Percentiles rank a stretch among this genome's conserved stretches.
Evolutionary conservation across 1,140 invertebrate species (phyloP).

Genomic region (Sarcophaga peregrina): DNA sequence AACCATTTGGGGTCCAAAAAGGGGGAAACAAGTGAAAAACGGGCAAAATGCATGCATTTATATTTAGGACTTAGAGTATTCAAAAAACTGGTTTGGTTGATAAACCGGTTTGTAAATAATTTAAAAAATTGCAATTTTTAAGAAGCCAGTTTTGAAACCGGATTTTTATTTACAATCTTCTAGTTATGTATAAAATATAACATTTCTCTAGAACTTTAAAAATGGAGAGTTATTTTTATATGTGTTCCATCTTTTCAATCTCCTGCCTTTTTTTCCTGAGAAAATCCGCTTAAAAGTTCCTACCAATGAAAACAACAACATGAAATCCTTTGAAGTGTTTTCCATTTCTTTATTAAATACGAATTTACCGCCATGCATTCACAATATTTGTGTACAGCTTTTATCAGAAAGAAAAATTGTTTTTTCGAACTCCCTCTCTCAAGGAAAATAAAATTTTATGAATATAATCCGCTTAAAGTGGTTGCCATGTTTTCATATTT

Average conservation of each 20-base stretch:
- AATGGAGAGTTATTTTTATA: background rate
- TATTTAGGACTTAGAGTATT: too few relatives aligned
- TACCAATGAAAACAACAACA: slow-evolving; percentile 2
- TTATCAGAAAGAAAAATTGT: background rate
- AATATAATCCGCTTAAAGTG: slow-evolving; percentile 47
- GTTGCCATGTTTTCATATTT: slow-evolving; percentile 32
- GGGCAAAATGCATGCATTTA: too few relatives aligned
- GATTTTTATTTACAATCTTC: too few relatives aligned
- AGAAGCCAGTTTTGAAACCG: too few relatives aligned
- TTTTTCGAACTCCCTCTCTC: background rate
- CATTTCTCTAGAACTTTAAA: too few relatives aligned
- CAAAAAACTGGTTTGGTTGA: too few relatives aligned
- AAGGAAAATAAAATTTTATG: slow-evolving; percentile 42
- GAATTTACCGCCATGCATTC: background rate
- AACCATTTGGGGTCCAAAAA: too few relatives aligned
- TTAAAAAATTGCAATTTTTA: too few relatives aligned
- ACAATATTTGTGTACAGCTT: background rate
- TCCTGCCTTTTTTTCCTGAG: background rate
- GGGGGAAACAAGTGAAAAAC: too few relatives aligned
- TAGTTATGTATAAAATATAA: too few relatives aligned
- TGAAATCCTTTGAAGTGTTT: slow-evolving; percentile 13
- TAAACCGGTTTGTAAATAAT: too few relatives aligned
- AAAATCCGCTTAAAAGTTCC: slow-evolving; percentile 24
- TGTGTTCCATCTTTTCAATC: background rate
- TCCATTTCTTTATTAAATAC: background rate